Base-by-base conservation (phyloP, 2,113 vertebrate species). In the Regulus satrapa region DNA sequence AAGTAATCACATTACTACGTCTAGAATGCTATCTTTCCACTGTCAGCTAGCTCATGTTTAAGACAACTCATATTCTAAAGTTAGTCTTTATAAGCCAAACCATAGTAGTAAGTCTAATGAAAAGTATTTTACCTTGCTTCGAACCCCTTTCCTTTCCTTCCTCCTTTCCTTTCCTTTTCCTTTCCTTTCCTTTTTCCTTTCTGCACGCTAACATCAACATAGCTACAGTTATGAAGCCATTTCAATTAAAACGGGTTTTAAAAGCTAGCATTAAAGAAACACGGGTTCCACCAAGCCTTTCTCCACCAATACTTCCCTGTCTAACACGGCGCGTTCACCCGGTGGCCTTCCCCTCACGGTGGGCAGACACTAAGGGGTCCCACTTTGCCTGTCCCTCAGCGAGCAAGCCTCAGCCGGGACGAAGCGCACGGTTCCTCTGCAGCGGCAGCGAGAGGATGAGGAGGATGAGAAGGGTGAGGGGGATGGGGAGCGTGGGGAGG, bases 91-190 rank as follows among this genome's bases (percentile, higher is more conserved):
- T n/a, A 68, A 21, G 3, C 4, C 25, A 87, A 83, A 51, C 20
- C 4, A 34, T 0, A 55, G 4, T 1, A 43, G 9, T 16, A 54
- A 48, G 9, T 45, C 43, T 58, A 71, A 81, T 2, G 3, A 84
- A 56, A 66, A 6, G 4, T 10, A 31, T 2, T 46, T 55, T 14
- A 41, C 72, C 23, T 3, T 18, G 11, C 9, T 72, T 83, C 18
- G 31, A 23, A 38, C n/a, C 40, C 51, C 68, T n/a, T 74, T n/a
- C 28, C 28, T 11, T 51, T 68, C 20, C 28, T 41, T n/a, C n/a
- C 14, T 41, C 41, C 41, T 41, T 14, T 41, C 41, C 18, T 55
- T n/a, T 21, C 54, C 14, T 43, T 23, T 20, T 29, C 31, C 8
- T 14, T 36, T 56, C 15, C 21, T 31, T 29, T 32, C 41, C 41